A percentile compares a stretch with the other conserved stretches of the same genome.
Conservation (phyloP, 37 sponge, comb jelly and placozoan genomes). For the Aphrocallistes beatrix region DNA sequence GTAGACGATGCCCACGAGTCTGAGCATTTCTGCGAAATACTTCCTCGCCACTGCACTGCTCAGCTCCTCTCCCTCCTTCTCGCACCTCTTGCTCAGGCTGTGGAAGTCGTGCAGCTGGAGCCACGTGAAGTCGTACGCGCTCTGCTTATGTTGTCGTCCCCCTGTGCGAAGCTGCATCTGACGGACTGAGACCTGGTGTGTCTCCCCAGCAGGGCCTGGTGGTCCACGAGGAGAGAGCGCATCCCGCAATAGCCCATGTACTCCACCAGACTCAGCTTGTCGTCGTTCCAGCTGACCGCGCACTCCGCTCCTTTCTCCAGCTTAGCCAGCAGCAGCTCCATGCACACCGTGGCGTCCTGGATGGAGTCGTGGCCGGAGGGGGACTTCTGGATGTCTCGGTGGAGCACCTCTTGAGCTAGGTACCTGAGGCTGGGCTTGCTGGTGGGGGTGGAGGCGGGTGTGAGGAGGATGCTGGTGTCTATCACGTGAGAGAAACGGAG, state of each 20-base stretch:
- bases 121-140: conserved; percentile 8
- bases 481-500: conserved; percentile 48
- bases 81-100: background rate
- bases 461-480: conserved; percentile 59
- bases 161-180: background rate
- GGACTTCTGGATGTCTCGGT: conserved; percentile 34
- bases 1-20: background rate
- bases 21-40: background rate
- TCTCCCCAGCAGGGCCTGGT: background rate
- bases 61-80: background rate
- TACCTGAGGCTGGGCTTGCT: conserved; percentile 54
- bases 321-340: conserved; percentile 74
- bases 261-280: conserved; percentile 21
- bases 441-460: conserved; percentile 23
- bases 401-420: conserved; percentile 50
- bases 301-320: conserved; percentile 30
- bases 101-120: conserved; percentile 20
- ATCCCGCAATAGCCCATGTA: conserved; percentile 14
- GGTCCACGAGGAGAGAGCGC: conserved; percentile 34
- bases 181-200: background rate
- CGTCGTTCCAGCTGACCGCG: conserved; percentile 16
- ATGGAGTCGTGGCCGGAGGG: conserved; percentile 57
- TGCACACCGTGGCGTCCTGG: conserved; percentile 72
- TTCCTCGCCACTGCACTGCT: background rate
- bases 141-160: background rate